These are phyloP conservation scores for Myiopsitta monachus DNA, from an alignment of 2,113 vertebrate species.

Conservation along the genomic window DNA sequence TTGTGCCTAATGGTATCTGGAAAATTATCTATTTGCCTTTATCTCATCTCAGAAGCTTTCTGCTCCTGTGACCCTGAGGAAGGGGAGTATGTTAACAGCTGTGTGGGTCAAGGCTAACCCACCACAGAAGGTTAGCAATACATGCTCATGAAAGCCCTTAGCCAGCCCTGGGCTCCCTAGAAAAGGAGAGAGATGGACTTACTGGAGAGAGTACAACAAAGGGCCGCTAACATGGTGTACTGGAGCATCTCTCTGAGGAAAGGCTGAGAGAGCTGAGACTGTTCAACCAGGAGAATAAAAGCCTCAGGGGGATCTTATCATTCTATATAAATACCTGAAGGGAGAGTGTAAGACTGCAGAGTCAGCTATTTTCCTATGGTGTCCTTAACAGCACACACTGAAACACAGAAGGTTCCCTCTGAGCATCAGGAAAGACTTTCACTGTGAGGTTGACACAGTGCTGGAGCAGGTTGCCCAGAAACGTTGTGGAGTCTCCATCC, in stretches of 20 bases:
- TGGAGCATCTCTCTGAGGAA: neutral
- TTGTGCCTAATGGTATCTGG: accelerated
- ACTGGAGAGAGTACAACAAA: neutral
- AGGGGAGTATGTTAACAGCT: neutral
- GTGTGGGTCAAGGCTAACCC: neutral
- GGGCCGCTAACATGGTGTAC: neutral
- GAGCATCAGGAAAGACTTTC: neutral
- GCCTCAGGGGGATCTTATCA: neutral
- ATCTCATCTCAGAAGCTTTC: neutral
- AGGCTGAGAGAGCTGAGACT: neutral
- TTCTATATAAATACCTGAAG: neutral
- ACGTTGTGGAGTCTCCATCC: neutral
- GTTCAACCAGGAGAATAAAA: neutral
- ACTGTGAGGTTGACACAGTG: neutral
- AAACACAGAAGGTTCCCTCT: neutral
- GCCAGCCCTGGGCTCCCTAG: neutral
- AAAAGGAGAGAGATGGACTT: neutral
- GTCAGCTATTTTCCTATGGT: neutral
- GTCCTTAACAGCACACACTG: neutral
- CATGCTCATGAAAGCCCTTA: neutral
- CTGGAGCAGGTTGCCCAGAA: neutral
- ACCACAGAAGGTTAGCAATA: neutral
- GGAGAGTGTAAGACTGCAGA: neutral
- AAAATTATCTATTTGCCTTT: neutral
- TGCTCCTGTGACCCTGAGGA: neutral